A percentile compares a stretch with the other conserved stretches of the same genome.
Conservation (phyloP, 2,797 vertebrate species). For the Semaprochilodus insignis region DNA sequence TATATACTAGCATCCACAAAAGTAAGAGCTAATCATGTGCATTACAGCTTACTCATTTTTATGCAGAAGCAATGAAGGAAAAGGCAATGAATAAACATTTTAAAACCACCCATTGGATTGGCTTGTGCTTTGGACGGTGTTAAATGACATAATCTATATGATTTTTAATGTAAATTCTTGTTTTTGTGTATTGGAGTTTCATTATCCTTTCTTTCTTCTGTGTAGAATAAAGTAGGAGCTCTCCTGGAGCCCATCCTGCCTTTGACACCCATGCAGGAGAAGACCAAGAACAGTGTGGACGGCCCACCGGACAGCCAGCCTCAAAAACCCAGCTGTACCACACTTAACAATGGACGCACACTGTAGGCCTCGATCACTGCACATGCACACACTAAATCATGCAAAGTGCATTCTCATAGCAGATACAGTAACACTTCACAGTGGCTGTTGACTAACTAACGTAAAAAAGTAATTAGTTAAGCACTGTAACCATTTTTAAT, state of each 20-base stretch:
- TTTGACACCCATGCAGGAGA: slow-evolving; percentile 87
- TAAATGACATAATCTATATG: too few relatives aligned
- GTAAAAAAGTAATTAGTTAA: too few relatives aligned
- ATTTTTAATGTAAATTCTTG: neutral
- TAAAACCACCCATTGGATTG: too few relatives aligned
- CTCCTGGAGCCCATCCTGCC: slow-evolving; percentile 82
- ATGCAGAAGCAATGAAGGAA: too few relatives aligned
- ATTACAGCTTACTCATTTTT: too few relatives aligned
- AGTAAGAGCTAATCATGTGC: too few relatives aligned
- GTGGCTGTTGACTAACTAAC: too few relatives aligned
- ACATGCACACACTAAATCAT: neutral
- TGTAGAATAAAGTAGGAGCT: slow-evolving; percentile 82
- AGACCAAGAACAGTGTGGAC: slow-evolving; percentile 79
- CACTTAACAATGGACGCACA: slow-evolving; percentile 89
- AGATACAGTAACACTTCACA: neutral
- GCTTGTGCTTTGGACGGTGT: too few relatives aligned
- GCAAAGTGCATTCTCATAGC: neutral
- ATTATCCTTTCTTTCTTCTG: slow-evolving; percentile 65
- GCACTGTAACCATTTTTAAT: too few relatives aligned
- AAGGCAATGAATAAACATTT: too few relatives aligned
- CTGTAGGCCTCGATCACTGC: slow-evolving; percentile 80
- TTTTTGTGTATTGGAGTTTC: neutral
- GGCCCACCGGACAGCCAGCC: slow-evolving; percentile 69
- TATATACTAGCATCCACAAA: too few relatives aligned
- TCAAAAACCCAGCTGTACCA: slow-evolving; percentile 79